Evolutionary conservation across 2,888 invertebrate genomes (phyloP).

Genomic region (Beris morrisii): DNA sequence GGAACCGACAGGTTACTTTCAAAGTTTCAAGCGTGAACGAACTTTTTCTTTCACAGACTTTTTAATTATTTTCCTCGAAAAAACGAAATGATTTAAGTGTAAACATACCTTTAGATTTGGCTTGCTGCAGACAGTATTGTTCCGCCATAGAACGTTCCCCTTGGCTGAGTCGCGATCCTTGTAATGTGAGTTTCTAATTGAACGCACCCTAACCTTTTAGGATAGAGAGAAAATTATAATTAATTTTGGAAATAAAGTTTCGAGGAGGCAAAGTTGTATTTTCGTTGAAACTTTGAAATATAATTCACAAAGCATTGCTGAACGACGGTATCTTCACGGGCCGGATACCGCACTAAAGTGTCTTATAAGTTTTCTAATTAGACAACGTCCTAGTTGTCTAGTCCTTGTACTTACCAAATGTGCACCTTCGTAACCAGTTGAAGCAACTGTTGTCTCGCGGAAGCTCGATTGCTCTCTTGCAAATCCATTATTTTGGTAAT

Average conservation of each 20-base stretch:
- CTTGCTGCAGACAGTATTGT: constrained; percentile 41
- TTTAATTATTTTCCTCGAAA: too few relatives aligned
- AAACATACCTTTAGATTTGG: constrained; percentile 32
- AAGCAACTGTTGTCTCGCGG: constrained; percentile 60
- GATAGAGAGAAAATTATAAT: constrained; percentile 19
- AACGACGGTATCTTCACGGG: not conserved
- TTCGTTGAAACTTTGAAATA: constrained; percentile 7
- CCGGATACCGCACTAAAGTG: not conserved
- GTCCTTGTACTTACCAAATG: constrained; percentile 40
- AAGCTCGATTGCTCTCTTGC: constrained; percentile 65
- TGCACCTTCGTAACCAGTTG: constrained; percentile 43
- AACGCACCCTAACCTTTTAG: constrained; percentile 46
- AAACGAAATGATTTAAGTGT: not conserved
- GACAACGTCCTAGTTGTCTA: not conserved
- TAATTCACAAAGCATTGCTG: not conserved
- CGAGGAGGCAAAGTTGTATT: not conserved
- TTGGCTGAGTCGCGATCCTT: constrained; percentile 45
- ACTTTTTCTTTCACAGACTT: too few relatives aligned
- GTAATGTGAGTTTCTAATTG: constrained; percentile 45
- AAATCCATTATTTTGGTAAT: constrained; percentile 57
- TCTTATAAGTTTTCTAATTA: constrained; percentile 15
- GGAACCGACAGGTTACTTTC: too few relatives aligned
- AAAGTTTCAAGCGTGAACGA: too few relatives aligned
- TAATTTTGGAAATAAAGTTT: constrained; percentile 1
- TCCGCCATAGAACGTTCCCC: constrained; percentile 44